Evolutionary conservation across 2,888 invertebrate species (phyloP).

Genomic region (Metalampra italica): DNA sequence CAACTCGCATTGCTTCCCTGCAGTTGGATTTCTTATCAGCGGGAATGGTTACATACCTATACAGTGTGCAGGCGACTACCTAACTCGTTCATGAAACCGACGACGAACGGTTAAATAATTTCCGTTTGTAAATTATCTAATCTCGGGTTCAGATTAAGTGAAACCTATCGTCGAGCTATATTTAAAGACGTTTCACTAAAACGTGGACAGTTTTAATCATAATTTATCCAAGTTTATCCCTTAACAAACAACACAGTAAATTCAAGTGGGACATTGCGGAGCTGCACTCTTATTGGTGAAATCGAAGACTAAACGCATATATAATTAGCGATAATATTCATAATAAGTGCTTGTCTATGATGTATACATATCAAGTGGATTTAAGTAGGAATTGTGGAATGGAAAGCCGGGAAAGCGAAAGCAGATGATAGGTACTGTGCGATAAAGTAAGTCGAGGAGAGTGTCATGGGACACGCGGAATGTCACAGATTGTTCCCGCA

Average conservation of each 20-base stretch:
- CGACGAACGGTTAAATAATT: not conserved
- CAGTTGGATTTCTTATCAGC: slow-evolving; percentile 43
- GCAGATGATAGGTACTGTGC: slow-evolving; percentile 13
- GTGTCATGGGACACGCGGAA: slow-evolving; percentile 24
- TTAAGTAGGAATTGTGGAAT: slow-evolving; percentile 7
- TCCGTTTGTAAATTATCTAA: slow-evolving; percentile 1
- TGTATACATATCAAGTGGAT: not conserved
- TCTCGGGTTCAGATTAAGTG: slow-evolving; percentile 1
- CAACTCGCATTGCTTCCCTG: slow-evolving; percentile 56
- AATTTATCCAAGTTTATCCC: not conserved
- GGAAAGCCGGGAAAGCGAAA: slow-evolving; percentile 25
- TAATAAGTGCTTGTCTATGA: no score
- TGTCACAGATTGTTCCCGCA: slow-evolving; percentile 32
- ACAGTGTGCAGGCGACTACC: slow-evolving; percentile 14
- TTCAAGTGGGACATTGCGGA: no score
- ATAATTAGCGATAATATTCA: no score
- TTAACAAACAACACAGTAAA: no score
- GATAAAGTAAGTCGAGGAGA: slow-evolving; percentile 26
- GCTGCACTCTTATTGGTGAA: no score
- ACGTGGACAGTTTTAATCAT: not conserved
- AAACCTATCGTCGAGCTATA: not conserved
- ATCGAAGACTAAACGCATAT: not conserved
- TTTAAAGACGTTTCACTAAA: not conserved
- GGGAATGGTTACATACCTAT: slow-evolving; percentile 19
- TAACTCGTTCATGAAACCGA: slow-evolving; percentile 1